Base-by-base conservation (phyloP, 2,797 vertebrate species). In the Enteromius anoplus region DNA sequence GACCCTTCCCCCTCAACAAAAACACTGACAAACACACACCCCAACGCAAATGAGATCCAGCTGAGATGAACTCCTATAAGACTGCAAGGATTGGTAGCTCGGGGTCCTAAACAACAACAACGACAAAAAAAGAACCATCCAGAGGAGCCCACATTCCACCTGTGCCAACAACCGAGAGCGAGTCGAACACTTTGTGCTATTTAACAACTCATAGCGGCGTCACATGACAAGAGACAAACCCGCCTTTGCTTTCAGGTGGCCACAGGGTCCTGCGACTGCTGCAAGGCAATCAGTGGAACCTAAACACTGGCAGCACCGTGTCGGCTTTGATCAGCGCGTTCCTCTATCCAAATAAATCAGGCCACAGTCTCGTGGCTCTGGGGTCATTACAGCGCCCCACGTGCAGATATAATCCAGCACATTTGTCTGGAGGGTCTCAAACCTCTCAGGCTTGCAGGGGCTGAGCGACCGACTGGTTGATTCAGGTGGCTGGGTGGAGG, bases 401-500 rank as follows among this genome's bases (percentile, higher is more conserved):
- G 34, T 1, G 11, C 81, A 23, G 53, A 71, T 77, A 32, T 40
- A 82, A 40, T 37, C 66, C 66, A 78, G 80, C 45, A 51, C 2
- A 40, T 45, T 68, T 49, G 29, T 75, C 70, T 82, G 45, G 70
- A 82, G 60, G 70, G 12, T 65, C 42, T 75, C 60, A 45, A 68
- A 3, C 4, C 29, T 62, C 10, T 45, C 34, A 32, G 14, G 53
- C 58, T 23, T 51, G 55, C 29, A 73, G 40, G 21, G 45, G 84
- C 84, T 80, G 82, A 82, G 78, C 45, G 82, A 0, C 49, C 87
- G 88, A 90, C 91, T 88, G 91, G 91, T 93, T 92, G 92, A 92
- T 92, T 92, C 92, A 93, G 91, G 89, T 93, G 92, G 92, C 88
- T 91, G 85, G 83, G 88, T 14, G 42, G 84, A 89, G 17, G 15